Evolutionary conservation across 2,888 invertebrate genomes (phyloP).

Genomic region (Pomacea canaliculata): DNA sequence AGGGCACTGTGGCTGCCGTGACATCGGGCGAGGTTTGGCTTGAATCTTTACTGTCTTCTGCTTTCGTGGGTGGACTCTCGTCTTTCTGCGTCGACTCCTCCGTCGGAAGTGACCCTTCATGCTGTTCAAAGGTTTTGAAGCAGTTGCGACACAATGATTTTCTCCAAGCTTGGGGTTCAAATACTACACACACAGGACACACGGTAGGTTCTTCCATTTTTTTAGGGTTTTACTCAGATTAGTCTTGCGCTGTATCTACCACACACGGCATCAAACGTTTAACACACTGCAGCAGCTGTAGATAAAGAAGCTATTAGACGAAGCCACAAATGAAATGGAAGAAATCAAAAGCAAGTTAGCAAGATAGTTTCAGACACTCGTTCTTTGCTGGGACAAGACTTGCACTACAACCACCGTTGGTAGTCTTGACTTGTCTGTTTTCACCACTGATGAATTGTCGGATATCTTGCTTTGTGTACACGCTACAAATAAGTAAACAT

Average conservation of each 20-base stretch:
- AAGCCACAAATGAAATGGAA: too few relatives aligned
- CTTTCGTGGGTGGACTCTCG: not conserved
- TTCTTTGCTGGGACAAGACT: too few relatives aligned
- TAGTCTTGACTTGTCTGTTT: too few relatives aligned
- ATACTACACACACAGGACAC: conserved; percentile 53
- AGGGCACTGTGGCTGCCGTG: conserved; percentile 15
- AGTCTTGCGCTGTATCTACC: too few relatives aligned
- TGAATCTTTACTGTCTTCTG: conserved; percentile 1
- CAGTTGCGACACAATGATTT: conserved; percentile 70
- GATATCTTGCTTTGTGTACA: too few relatives aligned
- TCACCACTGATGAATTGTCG: too few relatives aligned
- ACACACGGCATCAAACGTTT: too few relatives aligned
- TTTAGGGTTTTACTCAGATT: not conserved
- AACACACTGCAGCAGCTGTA: not conserved
- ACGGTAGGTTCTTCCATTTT: conserved; percentile 19
- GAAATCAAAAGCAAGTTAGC: too few relatives aligned
- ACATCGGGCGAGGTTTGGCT: not conserved
- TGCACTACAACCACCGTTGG: too few relatives aligned
- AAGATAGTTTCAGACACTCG: too few relatives aligned
- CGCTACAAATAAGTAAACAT: too few relatives aligned
- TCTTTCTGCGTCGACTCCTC: conserved; percentile 17
- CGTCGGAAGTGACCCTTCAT: conserved; percentile 38
- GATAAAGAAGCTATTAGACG: not conserved
- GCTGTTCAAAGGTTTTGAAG: conserved; percentile 63
- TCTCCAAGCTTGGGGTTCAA: conserved; percentile 70